Evolutionary conservation across 1,140 invertebrate species (phyloP), one percentile per base, ranked within the genome.

Genomic region (Bombus terrestris): DNA sequence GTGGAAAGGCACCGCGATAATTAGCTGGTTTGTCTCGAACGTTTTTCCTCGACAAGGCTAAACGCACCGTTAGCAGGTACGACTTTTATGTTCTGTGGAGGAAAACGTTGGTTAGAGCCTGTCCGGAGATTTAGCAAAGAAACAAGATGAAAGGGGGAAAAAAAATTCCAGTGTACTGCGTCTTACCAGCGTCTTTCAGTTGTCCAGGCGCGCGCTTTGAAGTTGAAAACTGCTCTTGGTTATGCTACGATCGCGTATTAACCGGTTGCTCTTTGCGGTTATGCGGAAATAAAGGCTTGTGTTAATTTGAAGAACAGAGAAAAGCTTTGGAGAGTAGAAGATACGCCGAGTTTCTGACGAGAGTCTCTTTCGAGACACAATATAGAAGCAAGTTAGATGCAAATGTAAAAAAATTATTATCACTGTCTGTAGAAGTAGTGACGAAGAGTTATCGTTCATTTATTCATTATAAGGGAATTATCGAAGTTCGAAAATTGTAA

Each of bases 11-110:
- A 47, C 39, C 22, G 76, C 83, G 83, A 85, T 85, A 85, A 80
- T 85, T 85, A 85, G 83, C 77, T 53, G 77, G 57, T 80, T 85
- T 43, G 53, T 72, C 77, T 64, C 32, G 53, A 72, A 53, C 25
- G 83, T 41, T 85, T 85, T 85, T 85, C 62, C 39, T 32, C 77
- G 18, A 12, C 25, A 18, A 28, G 47, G 64, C 39, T 37, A 43
- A 72, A 39, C 66, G 32, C 83, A 64, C 83, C 76, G 83, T 84
- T 80, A 84, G 32, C 47, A 25, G 53, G 32, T n/a, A 15, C 32
- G 53, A 72, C 80, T 80, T 68, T 80, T 71, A 25, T 28, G n/a
- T 13, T 9, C 18, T 22, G 8, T 5, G 22, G 3, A 32, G 22
- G 64, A 39, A 43, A 53, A 18, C 28, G 37, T n/a, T 78, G 25